phyloP scores from a whole-genome alignment of 2,797 vertebrate genomes.

The Peromyscus attwateri region DNA sequence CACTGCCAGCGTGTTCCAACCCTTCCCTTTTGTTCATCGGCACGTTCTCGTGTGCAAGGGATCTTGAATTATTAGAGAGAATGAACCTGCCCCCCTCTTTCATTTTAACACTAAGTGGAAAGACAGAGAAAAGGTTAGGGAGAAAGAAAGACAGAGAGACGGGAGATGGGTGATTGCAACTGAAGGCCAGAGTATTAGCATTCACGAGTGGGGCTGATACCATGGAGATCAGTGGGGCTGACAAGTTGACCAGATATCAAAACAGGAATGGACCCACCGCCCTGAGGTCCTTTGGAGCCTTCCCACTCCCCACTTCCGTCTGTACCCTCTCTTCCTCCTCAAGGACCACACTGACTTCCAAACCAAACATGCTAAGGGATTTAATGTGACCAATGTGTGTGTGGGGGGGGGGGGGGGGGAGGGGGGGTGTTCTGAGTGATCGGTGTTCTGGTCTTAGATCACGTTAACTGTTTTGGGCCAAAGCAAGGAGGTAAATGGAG shows the following conservation, averaged over 20 bases:
- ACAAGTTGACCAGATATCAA: background rate
- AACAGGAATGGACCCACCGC: background rate
- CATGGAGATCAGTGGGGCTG: rapidly evolving
- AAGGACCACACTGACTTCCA: background rate
- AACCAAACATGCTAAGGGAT: background rate
- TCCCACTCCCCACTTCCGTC: background rate
- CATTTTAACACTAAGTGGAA: constrained; percentile 52
- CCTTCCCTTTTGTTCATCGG: constrained; percentile 63
- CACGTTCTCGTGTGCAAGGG: constrained; percentile 49
- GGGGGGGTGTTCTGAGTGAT: background rate
- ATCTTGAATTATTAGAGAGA: constrained; percentile 53
- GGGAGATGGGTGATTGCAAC: background rate
- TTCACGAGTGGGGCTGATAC: background rate
- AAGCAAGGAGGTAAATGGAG: background rate
- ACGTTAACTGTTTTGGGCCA: background rate
- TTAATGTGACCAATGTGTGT: background rate
- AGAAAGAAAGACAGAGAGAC: background rate
- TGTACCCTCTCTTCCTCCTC: background rate
- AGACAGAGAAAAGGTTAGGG: background rate
- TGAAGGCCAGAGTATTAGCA: background rate
- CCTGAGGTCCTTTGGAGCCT: background rate
- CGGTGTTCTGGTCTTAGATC: background rate
- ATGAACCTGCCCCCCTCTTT: background rate
- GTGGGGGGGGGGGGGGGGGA: background rate
- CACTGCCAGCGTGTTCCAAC: constrained; percentile 68